A percentile compares a stretch with the other conserved stretches of the same genome.
Conservation (phyloP, 2,888 invertebrate species). For the Eledona agricola region DNA sequence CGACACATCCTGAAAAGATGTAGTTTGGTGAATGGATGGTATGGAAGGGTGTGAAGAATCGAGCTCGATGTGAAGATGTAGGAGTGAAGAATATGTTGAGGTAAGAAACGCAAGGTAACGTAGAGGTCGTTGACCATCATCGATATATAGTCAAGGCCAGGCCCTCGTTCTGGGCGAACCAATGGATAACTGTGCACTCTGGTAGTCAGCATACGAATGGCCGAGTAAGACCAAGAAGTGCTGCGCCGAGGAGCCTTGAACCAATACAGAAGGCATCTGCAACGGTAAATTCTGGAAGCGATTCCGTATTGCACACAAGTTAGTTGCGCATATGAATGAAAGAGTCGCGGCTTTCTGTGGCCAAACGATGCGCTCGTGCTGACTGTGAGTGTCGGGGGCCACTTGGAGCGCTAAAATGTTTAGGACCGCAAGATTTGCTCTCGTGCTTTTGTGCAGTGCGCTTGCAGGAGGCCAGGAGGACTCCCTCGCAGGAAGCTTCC, state of each 20-base stretch:
- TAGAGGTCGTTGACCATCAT: constrained; percentile 56
- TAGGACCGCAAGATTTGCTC: constrained; percentile 48
- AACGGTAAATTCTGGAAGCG: constrained; percentile 61
- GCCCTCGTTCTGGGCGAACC: constrained; percentile 47
- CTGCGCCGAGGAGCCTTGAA: constrained; percentile 48
- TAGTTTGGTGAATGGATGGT: no score
- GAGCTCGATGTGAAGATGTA: constrained; percentile 38
- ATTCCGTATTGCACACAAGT: constrained; percentile 59
- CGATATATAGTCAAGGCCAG: constrained; percentile 53
- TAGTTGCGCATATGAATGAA: constrained; percentile 60
- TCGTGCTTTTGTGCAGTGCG: constrained; percentile 52
- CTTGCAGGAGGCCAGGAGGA: constrained; percentile 70
- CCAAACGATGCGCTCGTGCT: constrained; percentile 49
- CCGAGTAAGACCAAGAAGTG: constrained; percentile 48
- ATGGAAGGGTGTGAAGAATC: constrained; percentile 13
- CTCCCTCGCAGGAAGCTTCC: constrained; percentile 81
- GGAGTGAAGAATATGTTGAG: constrained; percentile 43
- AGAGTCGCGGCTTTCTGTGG: constrained; percentile 41
- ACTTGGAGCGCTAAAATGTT: constrained; percentile 45
- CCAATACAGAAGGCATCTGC: constrained; percentile 46
- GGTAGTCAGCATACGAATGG: constrained; percentile 51
- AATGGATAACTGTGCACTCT: constrained; percentile 56
- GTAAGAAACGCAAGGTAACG: constrained; percentile 47
- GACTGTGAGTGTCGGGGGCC: constrained; percentile 51
- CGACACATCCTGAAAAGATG: no score